Conservation (phyloP, 2,797 vertebrate species). For the Spea hammondii region DNA sequence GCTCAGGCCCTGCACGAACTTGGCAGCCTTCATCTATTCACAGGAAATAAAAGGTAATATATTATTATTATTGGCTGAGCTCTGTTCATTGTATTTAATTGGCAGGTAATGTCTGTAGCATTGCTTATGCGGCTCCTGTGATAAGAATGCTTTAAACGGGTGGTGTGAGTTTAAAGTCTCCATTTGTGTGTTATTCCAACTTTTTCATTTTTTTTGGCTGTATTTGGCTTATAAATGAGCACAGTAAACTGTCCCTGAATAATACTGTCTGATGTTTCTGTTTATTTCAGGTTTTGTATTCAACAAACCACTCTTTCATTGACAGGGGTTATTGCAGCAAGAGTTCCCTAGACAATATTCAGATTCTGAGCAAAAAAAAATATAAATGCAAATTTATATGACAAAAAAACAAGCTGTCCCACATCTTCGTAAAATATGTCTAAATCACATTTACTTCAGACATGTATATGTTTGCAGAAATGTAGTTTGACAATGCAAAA, state of each 20-base stretch:
- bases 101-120: too few relatives aligned
- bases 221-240: constrained; percentile 13
- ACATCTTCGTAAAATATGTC: too few relatives aligned
- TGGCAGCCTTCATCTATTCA: constrained; percentile 85
- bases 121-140: too few relatives aligned
- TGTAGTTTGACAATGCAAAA: too few relatives aligned
- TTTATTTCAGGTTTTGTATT: constrained; percentile 14
- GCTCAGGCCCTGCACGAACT: constrained; percentile 84
- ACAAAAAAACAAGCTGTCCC: too few relatives aligned
- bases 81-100: background rate
- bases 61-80: too few relatives aligned
- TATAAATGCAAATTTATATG: too few relatives aligned
- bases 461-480: too few relatives aligned
- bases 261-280: constrained; percentile 15
- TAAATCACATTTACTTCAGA: too few relatives aligned
- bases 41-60: constrained; percentile 77
- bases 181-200: background rate
- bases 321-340: background rate
- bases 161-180: background rate
- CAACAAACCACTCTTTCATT: background rate
- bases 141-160: background rate
- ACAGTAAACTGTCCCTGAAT: background rate
- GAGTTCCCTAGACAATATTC: too few relatives aligned
- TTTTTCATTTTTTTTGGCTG: background rate
- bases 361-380: too few relatives aligned